Evolutionary conservation across 2,113 vertebrate genomes (phyloP).

Genomic region (Falco punctatus): DNA sequence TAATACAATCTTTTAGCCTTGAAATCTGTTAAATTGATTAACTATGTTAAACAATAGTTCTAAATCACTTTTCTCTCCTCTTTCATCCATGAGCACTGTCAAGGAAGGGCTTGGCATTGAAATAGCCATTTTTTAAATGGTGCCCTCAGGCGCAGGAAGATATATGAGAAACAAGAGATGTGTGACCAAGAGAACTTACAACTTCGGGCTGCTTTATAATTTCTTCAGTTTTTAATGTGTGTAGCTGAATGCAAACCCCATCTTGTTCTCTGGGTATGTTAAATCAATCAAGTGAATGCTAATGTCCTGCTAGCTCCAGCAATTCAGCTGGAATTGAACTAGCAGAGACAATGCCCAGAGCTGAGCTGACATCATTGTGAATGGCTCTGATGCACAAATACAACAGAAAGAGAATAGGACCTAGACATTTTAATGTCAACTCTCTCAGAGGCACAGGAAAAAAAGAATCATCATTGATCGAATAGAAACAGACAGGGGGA

Average conservation of each 20-base stretch:
- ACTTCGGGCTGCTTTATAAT: conserved; percentile 41
- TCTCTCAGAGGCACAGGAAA: not conserved
- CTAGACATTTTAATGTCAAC: conserved; percentile 1
- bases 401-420: conserved; percentile 5
- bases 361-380: conserved; percentile 18
- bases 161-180: conserved; percentile 72
- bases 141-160: conserved; percentile 87
- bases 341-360: conserved; percentile 19
- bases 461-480: not conserved
- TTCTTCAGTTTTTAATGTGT: conserved; percentile 63
- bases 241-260: conserved; percentile 41
- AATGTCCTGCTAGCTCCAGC: conserved; percentile 62
- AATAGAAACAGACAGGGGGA: not conserved
- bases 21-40: not conserved
- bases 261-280: conserved; percentile 49
- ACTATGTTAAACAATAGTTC: conserved; percentile 35
- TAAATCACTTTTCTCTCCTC: conserved; percentile 4
- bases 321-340: conserved; percentile 52
- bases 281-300: conserved; percentile 69
- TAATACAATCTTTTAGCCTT: not conserved
- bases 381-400: not conserved
- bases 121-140: conserved; percentile 86
- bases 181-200: conserved; percentile 23
- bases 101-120: conserved; percentile 88
- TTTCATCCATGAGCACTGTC: conserved; percentile 77